phyloP scores from a whole-genome alignment of 2,797 vertebrate species.

The Australoheros facetus region DNA sequence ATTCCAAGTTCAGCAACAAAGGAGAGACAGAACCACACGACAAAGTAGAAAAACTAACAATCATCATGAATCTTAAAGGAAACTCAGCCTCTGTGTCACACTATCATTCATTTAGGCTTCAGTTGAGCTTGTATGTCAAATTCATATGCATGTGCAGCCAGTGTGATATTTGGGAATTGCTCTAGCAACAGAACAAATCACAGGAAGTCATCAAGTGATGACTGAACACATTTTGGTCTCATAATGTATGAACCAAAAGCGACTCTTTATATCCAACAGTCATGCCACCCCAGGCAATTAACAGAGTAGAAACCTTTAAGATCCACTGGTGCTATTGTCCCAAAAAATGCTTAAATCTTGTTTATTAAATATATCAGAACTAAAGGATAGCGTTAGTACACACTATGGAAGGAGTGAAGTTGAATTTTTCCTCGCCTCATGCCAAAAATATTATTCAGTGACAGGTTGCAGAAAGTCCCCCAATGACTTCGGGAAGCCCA shows the following conservation, averaged over 20 bases:
- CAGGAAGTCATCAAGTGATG: neutral
- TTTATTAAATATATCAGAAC: constrained; percentile 15
- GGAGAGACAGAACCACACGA: neutral
- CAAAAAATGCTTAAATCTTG: constrained; percentile 27
- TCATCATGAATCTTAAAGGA: neutral
- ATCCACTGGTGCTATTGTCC: neutral
- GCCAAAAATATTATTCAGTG: neutral
- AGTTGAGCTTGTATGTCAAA: neutral
- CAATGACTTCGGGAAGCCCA: neutral
- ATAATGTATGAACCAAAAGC: constrained; percentile 13
- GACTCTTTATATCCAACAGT: constrained; percentile 15
- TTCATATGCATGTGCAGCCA: constrained; percentile 14
- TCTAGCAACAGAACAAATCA: constrained; percentile 16
- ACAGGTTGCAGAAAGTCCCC: neutral
- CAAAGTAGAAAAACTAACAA: neutral
- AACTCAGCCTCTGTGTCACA: neutral
- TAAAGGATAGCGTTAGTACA: neutral
- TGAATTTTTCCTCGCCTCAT: neutral
- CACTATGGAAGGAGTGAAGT: neutral
- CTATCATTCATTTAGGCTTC: neutral
- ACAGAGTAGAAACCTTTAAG: neutral
- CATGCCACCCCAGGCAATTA: neutral
- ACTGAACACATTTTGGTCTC: constrained; percentile 30
- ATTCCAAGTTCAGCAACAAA: neutral
- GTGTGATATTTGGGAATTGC: constrained; percentile 26